Evolutionary conservation across 2,113 vertebrate genomes (phyloP).

Genomic region (Antechinus stuartii): DNA sequence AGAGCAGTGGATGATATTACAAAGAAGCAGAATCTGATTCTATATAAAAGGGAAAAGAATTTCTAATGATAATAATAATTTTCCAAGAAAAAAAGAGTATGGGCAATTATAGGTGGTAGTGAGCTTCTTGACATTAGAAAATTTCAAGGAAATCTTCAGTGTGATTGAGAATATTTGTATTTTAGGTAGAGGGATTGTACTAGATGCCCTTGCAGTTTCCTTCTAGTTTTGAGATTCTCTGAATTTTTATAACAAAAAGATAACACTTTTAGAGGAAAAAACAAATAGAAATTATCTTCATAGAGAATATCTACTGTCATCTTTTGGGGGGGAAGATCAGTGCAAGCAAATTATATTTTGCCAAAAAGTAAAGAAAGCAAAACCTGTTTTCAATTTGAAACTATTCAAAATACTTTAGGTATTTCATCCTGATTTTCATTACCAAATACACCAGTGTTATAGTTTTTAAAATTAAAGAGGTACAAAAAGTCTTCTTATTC

Average conservation of each 20-base stretch:
- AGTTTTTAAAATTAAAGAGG: not conserved
- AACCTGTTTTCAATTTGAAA: not conserved
- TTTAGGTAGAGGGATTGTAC: not conserved
- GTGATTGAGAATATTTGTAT: not conserved
- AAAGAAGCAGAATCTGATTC: not conserved
- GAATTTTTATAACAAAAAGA: not conserved
- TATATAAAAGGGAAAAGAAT: not conserved
- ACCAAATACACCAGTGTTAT: not conserved
- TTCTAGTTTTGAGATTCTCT: not conserved
- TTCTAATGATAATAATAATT: not conserved
- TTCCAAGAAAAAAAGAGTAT: not conserved
- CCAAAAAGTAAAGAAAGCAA: not conserved
- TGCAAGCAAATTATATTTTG: not conserved
- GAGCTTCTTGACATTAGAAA: not conserved
- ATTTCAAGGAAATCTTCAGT: not conserved
- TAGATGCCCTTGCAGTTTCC: not conserved
- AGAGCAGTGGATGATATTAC: not conserved
- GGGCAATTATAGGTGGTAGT: not conserved
- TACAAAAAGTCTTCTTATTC: not conserved
- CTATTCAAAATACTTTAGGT: not conserved
- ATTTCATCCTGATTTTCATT: not conserved
- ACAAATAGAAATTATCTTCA: not conserved
- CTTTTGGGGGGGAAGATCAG: not conserved
- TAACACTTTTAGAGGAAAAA: not conserved
- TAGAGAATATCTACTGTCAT: not conserved